These are phyloP conservation scores for Pecten maximus DNA, from an alignment of 2,888 invertebrate genomes.

Conservation along the genomic window DNA sequence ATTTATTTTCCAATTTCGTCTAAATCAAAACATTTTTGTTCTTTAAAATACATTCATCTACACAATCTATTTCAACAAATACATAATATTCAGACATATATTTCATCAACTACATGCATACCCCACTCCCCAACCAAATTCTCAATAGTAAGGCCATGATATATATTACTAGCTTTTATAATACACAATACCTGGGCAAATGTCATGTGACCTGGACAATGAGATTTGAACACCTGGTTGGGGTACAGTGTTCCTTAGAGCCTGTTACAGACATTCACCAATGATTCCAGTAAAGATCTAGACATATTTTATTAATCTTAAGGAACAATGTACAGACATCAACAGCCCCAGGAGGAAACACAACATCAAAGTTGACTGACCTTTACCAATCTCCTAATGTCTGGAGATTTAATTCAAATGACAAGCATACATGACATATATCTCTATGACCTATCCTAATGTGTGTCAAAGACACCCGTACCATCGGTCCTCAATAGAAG, in stretches of 20 bases:
- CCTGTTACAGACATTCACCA: slow-evolving; percentile 1
- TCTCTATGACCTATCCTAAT: neutral
- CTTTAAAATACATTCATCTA: too few relatives aligned
- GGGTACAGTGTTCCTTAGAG: neutral
- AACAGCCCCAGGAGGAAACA: neutral
- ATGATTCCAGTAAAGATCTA: neutral
- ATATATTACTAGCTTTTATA: neutral
- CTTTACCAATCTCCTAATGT: neutral
- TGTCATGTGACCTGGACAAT: neutral
- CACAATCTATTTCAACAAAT: neutral
- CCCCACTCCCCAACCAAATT: neutral
- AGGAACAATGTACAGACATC: neutral
- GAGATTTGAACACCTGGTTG: neutral
- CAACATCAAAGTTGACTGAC: neutral
- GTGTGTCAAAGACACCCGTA: neutral
- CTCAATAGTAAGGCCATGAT: too few relatives aligned
- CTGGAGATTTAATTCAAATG: neutral
- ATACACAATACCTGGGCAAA: neutral
- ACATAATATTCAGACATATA: neutral
- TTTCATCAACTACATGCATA: neutral
- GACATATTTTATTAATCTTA: neutral
- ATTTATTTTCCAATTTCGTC: too few relatives aligned
- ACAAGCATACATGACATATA: neutral
- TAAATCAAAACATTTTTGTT: too few relatives aligned
- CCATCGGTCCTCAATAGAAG: neutral